A percentile compares a stretch with the other conserved stretches of the same genome.
These are phyloP conservation scores for Capreolus pygargus DNA, from an alignment of 2,113 vertebrate genomes.

Conservation along the genomic window DNA sequence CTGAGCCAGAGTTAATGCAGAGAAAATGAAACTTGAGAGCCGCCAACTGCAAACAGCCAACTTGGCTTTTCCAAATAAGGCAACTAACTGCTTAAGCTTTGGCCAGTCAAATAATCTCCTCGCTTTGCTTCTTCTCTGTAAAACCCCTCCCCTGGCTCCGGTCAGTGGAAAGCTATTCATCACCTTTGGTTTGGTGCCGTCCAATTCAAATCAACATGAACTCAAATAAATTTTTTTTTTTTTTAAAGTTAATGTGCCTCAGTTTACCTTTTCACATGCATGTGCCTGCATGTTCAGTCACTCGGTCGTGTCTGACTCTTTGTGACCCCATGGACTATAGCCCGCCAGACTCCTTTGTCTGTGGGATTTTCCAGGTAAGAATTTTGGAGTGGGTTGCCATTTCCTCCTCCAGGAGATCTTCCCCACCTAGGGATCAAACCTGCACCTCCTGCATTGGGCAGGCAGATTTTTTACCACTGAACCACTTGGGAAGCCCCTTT, in stretches of 20 bases:
- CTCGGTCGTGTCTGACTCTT: not conserved
- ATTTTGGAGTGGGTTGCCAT: not conserved
- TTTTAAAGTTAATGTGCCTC: not conserved
- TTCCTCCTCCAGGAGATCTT: not conserved
- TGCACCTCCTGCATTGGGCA: accelerated
- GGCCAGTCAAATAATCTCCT: not conserved
- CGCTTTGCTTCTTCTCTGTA: not conserved
- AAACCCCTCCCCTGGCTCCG: not conserved
- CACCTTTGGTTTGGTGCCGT: not conserved
- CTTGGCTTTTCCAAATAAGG: not conserved
- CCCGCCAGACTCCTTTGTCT: not conserved
- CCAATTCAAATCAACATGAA: not conserved
- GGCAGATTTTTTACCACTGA: not conserved
- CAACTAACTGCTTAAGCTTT: not conserved
- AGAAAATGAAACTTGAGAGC: not conserved
- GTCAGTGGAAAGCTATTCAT: not conserved
- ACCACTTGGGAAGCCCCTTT: not conserved
- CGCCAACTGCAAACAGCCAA: no score
- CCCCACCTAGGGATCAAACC: not conserved
- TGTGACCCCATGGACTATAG: not conserved
- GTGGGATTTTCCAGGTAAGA: not conserved
- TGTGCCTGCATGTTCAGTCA: not conserved
- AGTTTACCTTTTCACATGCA: not conserved
- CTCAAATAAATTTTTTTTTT: not conserved
- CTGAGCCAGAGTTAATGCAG: not conserved